Evolutionary conservation across 2,113 vertebrate genomes (phyloP), one percentile per base, ranked within the genome.

Genomic region (Rhabdornis inornatus): DNA sequence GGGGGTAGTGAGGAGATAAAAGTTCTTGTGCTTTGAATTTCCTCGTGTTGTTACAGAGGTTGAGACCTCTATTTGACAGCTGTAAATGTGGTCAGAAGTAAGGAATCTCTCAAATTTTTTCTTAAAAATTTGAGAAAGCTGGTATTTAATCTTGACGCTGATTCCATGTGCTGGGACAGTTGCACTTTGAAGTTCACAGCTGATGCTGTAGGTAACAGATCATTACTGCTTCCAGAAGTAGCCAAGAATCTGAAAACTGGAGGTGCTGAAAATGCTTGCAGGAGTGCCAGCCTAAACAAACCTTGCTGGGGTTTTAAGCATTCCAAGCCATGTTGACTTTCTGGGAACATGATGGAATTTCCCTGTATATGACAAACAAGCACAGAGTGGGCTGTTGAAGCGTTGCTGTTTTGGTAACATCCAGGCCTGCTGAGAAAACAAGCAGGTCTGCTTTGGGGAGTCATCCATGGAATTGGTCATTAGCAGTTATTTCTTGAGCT

Each of bases 1-100:
- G 44, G 33, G 9, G 9, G 14, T 44, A 25, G 13, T 15, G 14
- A 77, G 37, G 31, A 30, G 6, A 30, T 57, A 0, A 0, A 13
- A 33, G 11, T 20, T 47, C 53, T 60, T 45, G 13, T 44, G n/a
- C 47, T 71, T 45, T 15, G 4, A 12, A 37, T 60, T 64, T 82
- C 42, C 9, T 85, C 7, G 0, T 61, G 28, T n/a, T 25, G 21
- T 50, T 56, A 20, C 28, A 68, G 40, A 53, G 66, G 4, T n/a
- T 88, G 30, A 33, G 33, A 84, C 21, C 21, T 82, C 8, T 11
- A 17, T 74, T 40, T 23, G 13, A 33, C 35, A 35, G 10, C 24
- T 63, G 8, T 59, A 47, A 19, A 47, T 45, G 33, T 44, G 13
- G n/a, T 77, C 50, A 70, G 30, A 88, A 95, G 70, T 37, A 79